These are phyloP conservation scores for Anastrepha obliqua DNA, from an alignment of 1,140 invertebrate genomes.

Conservation along the genomic window DNA sequence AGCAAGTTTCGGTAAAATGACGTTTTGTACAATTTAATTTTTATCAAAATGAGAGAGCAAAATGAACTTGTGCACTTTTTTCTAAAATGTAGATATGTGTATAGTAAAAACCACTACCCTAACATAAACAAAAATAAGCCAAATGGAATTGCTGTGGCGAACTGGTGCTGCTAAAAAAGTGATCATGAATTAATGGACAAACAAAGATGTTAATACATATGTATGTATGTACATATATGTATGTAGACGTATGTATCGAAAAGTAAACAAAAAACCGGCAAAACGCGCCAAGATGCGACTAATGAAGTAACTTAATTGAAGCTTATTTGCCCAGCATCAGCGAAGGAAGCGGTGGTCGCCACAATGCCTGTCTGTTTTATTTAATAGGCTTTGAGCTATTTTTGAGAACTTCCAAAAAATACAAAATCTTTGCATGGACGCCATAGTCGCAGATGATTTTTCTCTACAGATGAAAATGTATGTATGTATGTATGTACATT, in stretches of 20 bases:
- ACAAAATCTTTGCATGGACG: background rate
- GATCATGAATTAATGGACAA: slow-evolving; percentile 11
- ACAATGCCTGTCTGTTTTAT: background rate
- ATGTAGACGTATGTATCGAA: background rate
- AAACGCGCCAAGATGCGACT: slow-evolving; percentile 32
- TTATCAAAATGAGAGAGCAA: too few species aligned
- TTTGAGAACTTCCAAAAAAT: background rate
- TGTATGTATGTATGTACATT: background rate
- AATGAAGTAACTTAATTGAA: slow-evolving; percentile 43
- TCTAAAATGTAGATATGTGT: too few species aligned
- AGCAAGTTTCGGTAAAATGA: too few species aligned
- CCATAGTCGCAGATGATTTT: background rate
- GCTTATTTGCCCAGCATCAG: slow-evolving; percentile 32
- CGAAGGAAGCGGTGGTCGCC: background rate
- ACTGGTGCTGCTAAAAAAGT: slow-evolving; percentile 7
- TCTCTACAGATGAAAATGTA: background rate
- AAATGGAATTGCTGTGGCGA: too few species aligned
- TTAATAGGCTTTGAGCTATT: background rate
- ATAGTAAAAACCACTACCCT: too few species aligned
- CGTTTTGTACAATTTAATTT: too few species aligned
- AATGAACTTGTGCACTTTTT: too few species aligned
- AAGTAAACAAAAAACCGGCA: slow-evolving; percentile 31
- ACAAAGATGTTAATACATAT: background rate
- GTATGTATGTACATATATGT: too few species aligned
- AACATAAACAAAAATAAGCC: too few species aligned